Base-by-base conservation (phyloP, 2,113 vertebrate species). In the Conger conger region DNA sequence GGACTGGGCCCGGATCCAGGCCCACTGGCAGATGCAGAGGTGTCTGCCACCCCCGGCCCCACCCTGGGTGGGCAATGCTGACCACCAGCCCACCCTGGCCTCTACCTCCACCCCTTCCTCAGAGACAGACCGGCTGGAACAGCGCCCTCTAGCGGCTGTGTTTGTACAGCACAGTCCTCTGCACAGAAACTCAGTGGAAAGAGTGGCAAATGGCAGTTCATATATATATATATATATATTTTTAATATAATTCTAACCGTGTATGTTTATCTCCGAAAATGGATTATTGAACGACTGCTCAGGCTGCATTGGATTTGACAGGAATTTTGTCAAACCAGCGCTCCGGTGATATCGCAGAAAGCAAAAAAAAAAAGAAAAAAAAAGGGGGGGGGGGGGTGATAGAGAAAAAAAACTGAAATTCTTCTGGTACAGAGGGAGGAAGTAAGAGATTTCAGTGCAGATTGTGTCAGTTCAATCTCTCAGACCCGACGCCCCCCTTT, bases 61-160 rank as follows among this genome's bases (percentile, higher is more conserved):
- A 79, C 84, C 86, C 84, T 89, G 87, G 87, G 88, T 89, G 88
- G 87, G 88, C 85, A 88, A 53, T 63, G 82, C 35, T 73, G 83
- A 68, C n/a, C 27, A n/a, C n/a, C n/a, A n/a, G n/a, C n/a, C n/a
- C n/a, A n/a, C n/a, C n/a, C n/a, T n/a, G n/a, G n/a, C n/a, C n/a
- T n/a, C n/a, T n/a, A n/a, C n/a, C n/a, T n/a, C n/a, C n/a, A n/a
- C n/a, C 57, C 4, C 57, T 3, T 78, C 85, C 81, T 80, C 54
- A n/a, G 81, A 81, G 81, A 60, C 35, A 78, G 35, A 18, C 38
- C 1, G 1, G 37, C 76, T 23, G 36, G 17, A 36, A 78, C 76
- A 17, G 68, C 68, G 5, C 35, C 36, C 35, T 63, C 57, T 63
- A 27, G 23, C 45, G 11, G 45, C 45, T 50, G 15, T 13, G 7